These are phyloP conservation scores for Anhinga anhinga DNA, from an alignment of 2,113 vertebrate genomes.

Conservation along the genomic window DNA sequence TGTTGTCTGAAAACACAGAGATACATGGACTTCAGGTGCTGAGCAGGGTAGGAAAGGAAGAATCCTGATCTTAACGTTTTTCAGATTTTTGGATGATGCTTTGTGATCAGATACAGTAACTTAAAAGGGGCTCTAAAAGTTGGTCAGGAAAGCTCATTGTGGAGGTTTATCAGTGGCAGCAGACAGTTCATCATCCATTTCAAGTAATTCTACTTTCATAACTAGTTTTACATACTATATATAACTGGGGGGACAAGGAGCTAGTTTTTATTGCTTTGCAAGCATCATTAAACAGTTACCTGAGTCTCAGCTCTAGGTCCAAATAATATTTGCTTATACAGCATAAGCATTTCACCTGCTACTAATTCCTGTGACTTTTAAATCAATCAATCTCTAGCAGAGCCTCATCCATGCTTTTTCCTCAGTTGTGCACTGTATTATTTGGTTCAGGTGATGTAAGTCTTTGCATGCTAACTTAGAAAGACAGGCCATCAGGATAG, in stretches of 20 bases:
- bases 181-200: neutral
- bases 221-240: neutral
- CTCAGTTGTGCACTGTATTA: neutral
- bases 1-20: neutral
- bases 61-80: neutral
- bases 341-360: neutral
- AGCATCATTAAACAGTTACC: neutral
- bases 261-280: neutral
- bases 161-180: neutral
- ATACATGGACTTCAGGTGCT: neutral
- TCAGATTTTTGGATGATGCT: neutral
- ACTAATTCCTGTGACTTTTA: neutral
- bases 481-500: neutral
- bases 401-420: neutral
- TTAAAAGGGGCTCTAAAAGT: neutral
- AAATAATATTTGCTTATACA: slow-evolving; percentile 10
- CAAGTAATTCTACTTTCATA: neutral
- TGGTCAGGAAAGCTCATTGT: neutral
- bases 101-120: neutral
- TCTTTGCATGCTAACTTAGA: neutral
- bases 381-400: neutral
- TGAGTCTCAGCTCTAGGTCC: neutral
- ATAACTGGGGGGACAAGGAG: neutral
- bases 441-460: neutral
- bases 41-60: neutral